Evolutionary conservation across 2,888 invertebrate species (phyloP), one percentile per base, ranked within the genome.

Genomic region (Troglohyphantes excavatus): DNA sequence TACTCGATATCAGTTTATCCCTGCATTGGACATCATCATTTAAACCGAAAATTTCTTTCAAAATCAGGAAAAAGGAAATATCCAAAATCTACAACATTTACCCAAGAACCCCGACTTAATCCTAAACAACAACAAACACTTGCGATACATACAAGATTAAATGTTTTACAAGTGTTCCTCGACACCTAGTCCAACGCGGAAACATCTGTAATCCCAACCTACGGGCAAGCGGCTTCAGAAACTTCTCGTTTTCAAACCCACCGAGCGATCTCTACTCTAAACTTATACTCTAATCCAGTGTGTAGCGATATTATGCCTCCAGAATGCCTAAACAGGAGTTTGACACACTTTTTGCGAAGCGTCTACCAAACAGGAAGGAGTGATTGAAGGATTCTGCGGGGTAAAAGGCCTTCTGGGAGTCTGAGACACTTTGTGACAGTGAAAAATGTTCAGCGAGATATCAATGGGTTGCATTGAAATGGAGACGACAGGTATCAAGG

Each of bases 271-370:
- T 39, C 39, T 53, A n/a, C 53, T 2, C 17, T 53, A 53, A 53
- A 53, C 13, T 5, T 17, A 53, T 5, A 53, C 53, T 17, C 27
- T 75, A 75, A 75, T 61, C 19, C 61, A 7, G 29, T 65, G 9
- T 27, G 17, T 23, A 27, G 5, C 5, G n/a, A 11, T 39, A 17
- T 39, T n/a, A 43, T 79, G 79, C 26, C 43, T 67, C 19, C 17
- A 26, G 79, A 79, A 79, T 79, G 13, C 19, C 13, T 68, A 79
- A 79, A 67, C 26, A 46, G 53, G 29, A 17, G 2, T 67, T 53
- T 82, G 82, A 82, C 82, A 82, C 70, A 82, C 82, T 70, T 82
- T 82, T 53, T 70, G 3, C 61, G 23, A 53, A 39, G 67, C 53
- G 27, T 43, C 78, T 27, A 65, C 39, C 46, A 29, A 82, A 70